Conservation (phyloP, 2,113 vertebrate species). For the Tauraco erythrolophus region DNA sequence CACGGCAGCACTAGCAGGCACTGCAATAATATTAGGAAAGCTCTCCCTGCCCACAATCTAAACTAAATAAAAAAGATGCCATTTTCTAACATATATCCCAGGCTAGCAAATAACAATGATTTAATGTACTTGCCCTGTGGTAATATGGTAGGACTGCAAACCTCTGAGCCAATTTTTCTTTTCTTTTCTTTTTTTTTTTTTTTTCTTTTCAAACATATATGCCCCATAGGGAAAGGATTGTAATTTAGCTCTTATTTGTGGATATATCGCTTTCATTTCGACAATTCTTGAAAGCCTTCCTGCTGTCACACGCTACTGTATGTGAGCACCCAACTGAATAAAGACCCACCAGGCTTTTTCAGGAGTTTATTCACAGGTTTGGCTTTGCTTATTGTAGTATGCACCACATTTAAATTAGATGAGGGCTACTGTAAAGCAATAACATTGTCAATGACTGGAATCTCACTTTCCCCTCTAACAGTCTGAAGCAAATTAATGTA, state of each 20-base stretch:
- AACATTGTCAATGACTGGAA: slow-evolving; percentile 75
- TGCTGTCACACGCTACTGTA: not conserved
- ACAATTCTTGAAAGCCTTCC: slow-evolving; percentile 60
- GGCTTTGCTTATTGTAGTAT: slow-evolving; percentile 81
- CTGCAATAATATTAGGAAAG: slow-evolving; percentile 56
- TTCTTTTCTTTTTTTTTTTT: not conserved
- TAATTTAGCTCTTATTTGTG: slow-evolving; percentile 70
- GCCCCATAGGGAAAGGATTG: slow-evolving; percentile 72
- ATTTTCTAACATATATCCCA: slow-evolving; percentile 50
- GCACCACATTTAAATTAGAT: slow-evolving; percentile 81
- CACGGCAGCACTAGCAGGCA: slow-evolving; percentile 59
- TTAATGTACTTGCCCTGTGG: slow-evolving; percentile 72
- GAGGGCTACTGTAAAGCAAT: slow-evolving; percentile 78
- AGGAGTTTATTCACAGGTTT: slow-evolving; percentile 87
- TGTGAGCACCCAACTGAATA: slow-evolving; percentile 61
- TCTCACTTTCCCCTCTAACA: slow-evolving; percentile 79
- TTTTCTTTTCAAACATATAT: slow-evolving; percentile 60
- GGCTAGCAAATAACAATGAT: slow-evolving; percentile 75
- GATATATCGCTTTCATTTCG: slow-evolving; percentile 68
- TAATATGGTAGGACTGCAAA: slow-evolving; percentile 60
- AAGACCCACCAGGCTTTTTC: slow-evolving; percentile 73
- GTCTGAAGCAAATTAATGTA: slow-evolving; percentile 80
- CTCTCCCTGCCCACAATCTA: slow-evolving; percentile 45
- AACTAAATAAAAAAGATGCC: slow-evolving; percentile 53
- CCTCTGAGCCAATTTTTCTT: slow-evolving; percentile 74